Evolutionary conservation across 2,888 invertebrate species (phyloP), one percentile per base, ranked within the genome.

Genomic region (Mycalesis mineus): DNA sequence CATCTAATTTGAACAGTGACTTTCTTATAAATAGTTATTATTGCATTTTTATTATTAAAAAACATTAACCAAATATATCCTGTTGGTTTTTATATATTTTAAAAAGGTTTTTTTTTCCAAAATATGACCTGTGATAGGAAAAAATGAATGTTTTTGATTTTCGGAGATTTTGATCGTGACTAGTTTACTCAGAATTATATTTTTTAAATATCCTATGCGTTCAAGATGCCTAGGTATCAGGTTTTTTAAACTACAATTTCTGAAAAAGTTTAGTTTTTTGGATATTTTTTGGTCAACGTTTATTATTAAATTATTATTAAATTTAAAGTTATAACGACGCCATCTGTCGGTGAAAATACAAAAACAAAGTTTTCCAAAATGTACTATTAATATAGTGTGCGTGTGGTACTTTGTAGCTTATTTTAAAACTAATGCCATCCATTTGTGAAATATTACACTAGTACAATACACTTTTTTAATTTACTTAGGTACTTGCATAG

Each of bases 341-440:
- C 47, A 45, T 45, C 31, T 45, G 13, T 13, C 14, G 31, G 45
- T 45, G 31, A 33, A 31, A 47, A 31, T 47, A 47, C 15, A 47
- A 47, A 47, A 47, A 28, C 13, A 47, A 7, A 29, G 14, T 14
- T 29, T 45, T 45, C 14, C 15, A 31, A 47, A 47, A 47, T 15
- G 8, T 31, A 33, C 9, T 14, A 15, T 11, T 22, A 33, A 15
- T 15, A 31, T 5, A 4, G 14, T 47, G 47, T 47, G 47, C 47
- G 47, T 31, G 45, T 45, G 47, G 45, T 33, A 47, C 47, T 33
- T 33, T n/a, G 47, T 47, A 47, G 47, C 47, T 47, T 47, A 33
- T 47, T 31, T 31, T 47, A 2, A 15, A 33, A 47, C 47, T 29
- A 33, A 47, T 17, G 33, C 2, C 47, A 9, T 33, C 6, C 11